Evolutionary conservation across 2,797 vertebrate species (phyloP).

Genomic region (Typhlichthys subterraneus): DNA sequence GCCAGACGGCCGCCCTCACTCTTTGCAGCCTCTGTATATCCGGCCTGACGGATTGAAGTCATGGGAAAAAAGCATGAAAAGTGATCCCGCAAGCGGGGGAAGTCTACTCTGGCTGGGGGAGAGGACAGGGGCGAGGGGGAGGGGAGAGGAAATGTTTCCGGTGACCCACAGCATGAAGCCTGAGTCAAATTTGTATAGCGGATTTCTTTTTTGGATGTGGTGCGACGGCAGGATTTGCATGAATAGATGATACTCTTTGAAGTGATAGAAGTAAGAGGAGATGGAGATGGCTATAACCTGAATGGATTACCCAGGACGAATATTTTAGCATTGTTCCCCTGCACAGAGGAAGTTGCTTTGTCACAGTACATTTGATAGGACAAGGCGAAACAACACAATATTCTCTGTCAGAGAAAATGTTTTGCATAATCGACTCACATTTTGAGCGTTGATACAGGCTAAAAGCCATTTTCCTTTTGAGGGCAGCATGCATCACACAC

Average conservation of each 20-base stretch:
- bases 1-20: constrained; percentile 47
- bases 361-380: constrained; percentile 39
- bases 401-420: constrained; percentile 32
- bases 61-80: constrained; percentile 59
- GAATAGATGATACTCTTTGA: constrained; percentile 68
- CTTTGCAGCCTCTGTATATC: constrained; percentile 72
- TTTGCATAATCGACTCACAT: constrained; percentile 38
- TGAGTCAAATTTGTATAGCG: constrained; percentile 56
- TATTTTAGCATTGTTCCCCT: constrained; percentile 26
- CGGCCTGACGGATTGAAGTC: constrained; percentile 59
- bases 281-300: constrained; percentile 51
- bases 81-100: constrained; percentile 55
- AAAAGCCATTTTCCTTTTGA: constrained; percentile 14
- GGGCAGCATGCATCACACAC: constrained; percentile 12
- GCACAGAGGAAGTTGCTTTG: constrained; percentile 38
- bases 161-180: constrained; percentile 69
- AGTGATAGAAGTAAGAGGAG: constrained; percentile 52
- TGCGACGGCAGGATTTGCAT: constrained; percentile 53
- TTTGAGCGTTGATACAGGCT: constrained; percentile 23
- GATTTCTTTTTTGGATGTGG: constrained; percentile 28
- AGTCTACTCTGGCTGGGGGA: constrained; percentile 41
- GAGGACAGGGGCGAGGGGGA: constrained; percentile 47
- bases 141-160: constrained; percentile 55
- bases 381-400: constrained; percentile 37
- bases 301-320: constrained; percentile 44